Evolutionary conservation across 1,140 invertebrate genomes (phyloP), one percentile per base, ranked within the genome.

Genomic region (Rhagoletis pomonella): DNA sequence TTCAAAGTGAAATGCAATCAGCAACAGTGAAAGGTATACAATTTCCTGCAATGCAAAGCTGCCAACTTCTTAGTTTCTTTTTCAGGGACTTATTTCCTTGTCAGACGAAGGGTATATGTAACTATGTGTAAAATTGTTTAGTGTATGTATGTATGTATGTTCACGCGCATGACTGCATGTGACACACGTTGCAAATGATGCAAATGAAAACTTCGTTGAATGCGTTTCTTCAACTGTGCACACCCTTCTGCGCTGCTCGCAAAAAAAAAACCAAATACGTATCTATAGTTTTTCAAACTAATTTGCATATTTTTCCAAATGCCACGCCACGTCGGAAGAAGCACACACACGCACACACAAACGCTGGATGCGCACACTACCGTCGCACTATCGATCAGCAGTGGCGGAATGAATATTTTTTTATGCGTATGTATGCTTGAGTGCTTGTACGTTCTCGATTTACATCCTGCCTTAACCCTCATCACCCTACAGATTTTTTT

Each of bases 261-360:
- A 7, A 17, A 12, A 9, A 81, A 39, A 55, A 1, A 81, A 55
- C 88, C 87, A 87, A 89, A 87, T 73, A 65, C 59, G 39, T 85
- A 17, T 64, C 58, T 85, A 4, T 86, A 64, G 47, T 67, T 86
- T 86, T 58, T 9, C 39, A 86, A 55, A 67, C 85, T 88, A 85
- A 91, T 91, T 91, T 91, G 91, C 91, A 91, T 91, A 91, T 90
- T 90, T 91, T 91, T 86, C 69, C 88, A 88, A 91, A 91, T 90
- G 91, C 91, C 69, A 39, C 77, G 84, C 86, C 87, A 67, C 29
- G 62, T 65, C 29, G 29, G 29, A 64, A 60, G 19, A 67, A 6
- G 5, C 64, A 29, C 29, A 67, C 64, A 7, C 5, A 59, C 29
- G 81, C 44, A 17, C 12, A 62, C 29, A 39, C 81, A 47, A 6